Percentiles rank a stretch among this genome's conserved stretches.
phyloP scores from a whole-genome alignment of 2,113 vertebrate species.

The Microcebus ravelobensis region DNA sequence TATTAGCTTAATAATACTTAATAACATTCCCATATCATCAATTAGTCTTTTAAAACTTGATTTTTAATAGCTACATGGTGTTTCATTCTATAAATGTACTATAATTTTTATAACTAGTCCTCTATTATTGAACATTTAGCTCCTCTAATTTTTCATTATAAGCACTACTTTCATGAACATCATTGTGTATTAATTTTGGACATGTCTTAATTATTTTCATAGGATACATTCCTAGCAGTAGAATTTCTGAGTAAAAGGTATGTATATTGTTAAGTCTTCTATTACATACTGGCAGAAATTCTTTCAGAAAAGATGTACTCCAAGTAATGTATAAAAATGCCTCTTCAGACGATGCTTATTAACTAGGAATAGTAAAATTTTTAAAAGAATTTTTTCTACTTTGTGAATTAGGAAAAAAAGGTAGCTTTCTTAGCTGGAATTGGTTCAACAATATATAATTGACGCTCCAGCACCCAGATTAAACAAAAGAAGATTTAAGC shows the following conservation, averaged over 20 bases:
- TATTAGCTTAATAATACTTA: conserved; percentile 55
- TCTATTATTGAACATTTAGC: conserved; percentile 48
- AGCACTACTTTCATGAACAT: conserved; percentile 42
- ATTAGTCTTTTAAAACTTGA: conserved; percentile 64
- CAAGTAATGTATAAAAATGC: not conserved
- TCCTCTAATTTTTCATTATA: conserved; percentile 57
- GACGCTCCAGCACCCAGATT: not conserved
- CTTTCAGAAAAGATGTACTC: not conserved
- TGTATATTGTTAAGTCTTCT: not conserved
- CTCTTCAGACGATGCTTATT: not conserved
- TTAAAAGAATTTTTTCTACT: not conserved
- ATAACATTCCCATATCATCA: conserved; percentile 29
- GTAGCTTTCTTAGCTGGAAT: conserved; percentile 30
- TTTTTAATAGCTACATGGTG: conserved; percentile 15
- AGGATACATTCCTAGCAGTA: not conserved
- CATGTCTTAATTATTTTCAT: conserved; percentile 44
- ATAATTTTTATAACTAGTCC: conserved; percentile 42
- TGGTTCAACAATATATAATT: not conserved
- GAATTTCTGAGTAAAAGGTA: not conserved
- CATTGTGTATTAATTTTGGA: conserved; percentile 41
- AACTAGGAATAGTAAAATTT: not conserved
- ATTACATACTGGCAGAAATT: not conserved
- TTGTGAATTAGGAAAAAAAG: not conserved
- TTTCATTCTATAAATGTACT: conserved; percentile 52
- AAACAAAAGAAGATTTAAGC: not conserved